These are phyloP conservation scores for Campoletis sonorensis DNA, from an alignment of 1,140 invertebrate species.

Conservation along the genomic window DNA sequence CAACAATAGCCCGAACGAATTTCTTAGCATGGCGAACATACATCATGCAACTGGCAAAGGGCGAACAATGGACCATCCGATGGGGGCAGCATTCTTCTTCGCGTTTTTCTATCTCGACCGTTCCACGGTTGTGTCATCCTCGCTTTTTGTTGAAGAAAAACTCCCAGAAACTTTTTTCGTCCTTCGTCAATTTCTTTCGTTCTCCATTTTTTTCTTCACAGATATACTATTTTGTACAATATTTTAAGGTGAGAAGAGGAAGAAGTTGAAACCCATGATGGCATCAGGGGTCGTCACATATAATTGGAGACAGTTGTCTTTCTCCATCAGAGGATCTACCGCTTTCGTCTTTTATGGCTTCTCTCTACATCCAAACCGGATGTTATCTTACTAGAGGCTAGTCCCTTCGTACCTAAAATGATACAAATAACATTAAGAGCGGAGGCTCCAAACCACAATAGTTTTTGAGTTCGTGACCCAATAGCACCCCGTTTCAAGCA, in stretches of 20 bases:
- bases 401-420: too few relatives aligned
- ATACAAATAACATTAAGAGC: too few relatives aligned
- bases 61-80: background rate
- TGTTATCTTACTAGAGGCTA: background rate
- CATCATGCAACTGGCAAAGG: background rate
- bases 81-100: background rate
- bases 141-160: background rate
- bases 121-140: background rate
- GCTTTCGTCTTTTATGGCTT: background rate
- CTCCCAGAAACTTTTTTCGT: background rate
- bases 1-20: slow-evolving; percentile 2
- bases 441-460: too few relatives aligned
- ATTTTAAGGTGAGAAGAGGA: background rate
- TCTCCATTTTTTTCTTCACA: background rate
- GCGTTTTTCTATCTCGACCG: background rate
- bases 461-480: too few relatives aligned
- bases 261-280: background rate
- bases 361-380: background rate
- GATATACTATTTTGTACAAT: background rate
- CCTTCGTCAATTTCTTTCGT: background rate
- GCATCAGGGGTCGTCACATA: background rate
- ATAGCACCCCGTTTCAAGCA: too few relatives aligned
- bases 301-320: slow-evolving; percentile 1
- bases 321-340: background rate
- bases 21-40: background rate